These are phyloP conservation scores for Galerucella nymphaeae DNA, from an alignment of 2,888 invertebrate genomes.

Conservation along the genomic window DNA sequence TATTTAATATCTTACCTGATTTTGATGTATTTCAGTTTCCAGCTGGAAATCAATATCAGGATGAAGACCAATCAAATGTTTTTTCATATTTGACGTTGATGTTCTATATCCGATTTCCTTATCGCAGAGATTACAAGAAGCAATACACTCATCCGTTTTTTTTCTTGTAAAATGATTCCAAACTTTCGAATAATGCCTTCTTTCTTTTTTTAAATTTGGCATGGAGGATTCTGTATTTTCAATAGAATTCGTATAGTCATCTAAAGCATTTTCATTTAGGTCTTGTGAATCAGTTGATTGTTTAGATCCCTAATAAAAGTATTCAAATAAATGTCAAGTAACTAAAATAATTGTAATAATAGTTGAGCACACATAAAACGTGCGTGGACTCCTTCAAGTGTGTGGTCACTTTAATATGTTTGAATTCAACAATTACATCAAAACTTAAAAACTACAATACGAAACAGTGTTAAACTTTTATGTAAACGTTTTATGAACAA, in stretches of 20 bases:
- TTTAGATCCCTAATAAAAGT: neutral
- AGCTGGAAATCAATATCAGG: neutral
- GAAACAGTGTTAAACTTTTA: no score
- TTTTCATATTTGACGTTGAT: slow-evolving; percentile 3
- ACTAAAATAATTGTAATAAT: no score
- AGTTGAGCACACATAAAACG: no score
- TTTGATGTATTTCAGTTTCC: neutral
- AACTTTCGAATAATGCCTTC: neutral
- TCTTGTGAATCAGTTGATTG: neutral
- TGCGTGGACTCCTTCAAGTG: no score
- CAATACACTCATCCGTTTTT: neutral
- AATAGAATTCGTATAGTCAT: neutral
- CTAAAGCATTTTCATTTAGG: neutral
- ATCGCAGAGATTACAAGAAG: neutral
- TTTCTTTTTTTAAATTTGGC: neutral
- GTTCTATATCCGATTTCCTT: slow-evolving; percentile 1
- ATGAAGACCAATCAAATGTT: neutral
- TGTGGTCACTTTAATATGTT: no score
- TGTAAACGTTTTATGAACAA: no score
- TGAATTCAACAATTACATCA: no score
- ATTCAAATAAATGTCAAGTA: neutral
- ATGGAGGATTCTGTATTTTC: neutral
- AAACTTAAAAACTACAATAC: no score
- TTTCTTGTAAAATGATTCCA: slow-evolving; percentile 14
- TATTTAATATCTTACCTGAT: neutral